Evolutionary conservation across 2,888 invertebrate species (phyloP).

Genomic region (Siphlonurus alternatus): DNA sequence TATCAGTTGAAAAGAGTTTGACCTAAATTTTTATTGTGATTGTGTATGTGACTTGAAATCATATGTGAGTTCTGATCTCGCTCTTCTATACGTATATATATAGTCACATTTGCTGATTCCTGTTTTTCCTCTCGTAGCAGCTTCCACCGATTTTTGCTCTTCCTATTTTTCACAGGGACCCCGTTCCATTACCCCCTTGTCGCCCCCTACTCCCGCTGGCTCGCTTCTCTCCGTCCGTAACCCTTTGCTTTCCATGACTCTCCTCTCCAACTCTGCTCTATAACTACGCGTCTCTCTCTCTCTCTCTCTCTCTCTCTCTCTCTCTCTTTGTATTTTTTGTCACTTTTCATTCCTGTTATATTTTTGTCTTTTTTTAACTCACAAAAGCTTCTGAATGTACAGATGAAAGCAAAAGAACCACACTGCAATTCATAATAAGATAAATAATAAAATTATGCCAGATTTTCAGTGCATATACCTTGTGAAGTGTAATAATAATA

Average conservation of each 20-base stretch:
- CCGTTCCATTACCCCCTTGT: too few species aligned
- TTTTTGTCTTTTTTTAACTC: background rate
- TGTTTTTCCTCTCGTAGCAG: background rate
- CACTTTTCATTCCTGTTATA: background rate
- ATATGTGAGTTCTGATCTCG: too few species aligned
- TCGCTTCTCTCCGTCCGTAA: too few species aligned
- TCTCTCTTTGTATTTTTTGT: background rate
- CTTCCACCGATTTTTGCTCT: background rate
- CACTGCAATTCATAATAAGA: too few species aligned
- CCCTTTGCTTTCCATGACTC: background rate
- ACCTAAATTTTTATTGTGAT: background rate
- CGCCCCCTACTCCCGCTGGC: slow-evolving; percentile 1
- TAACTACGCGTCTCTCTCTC: background rate
- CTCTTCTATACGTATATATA: too few species aligned
- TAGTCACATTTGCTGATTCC: too few species aligned
- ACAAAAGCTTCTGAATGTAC: background rate
- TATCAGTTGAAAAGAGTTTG: too few species aligned
- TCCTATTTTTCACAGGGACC: slow-evolving; percentile 5
- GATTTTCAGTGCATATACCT: too few species aligned
- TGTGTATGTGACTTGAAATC: too few species aligned
- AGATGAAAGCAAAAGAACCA: too few species aligned
- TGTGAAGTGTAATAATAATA: too few species aligned
- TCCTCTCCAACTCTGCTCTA: background rate
- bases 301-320: background rate
- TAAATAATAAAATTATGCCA: too few species aligned